Evolutionary conservation across 2,113 vertebrate species (phyloP).

Genomic region (Xiphias gladius): DNA sequence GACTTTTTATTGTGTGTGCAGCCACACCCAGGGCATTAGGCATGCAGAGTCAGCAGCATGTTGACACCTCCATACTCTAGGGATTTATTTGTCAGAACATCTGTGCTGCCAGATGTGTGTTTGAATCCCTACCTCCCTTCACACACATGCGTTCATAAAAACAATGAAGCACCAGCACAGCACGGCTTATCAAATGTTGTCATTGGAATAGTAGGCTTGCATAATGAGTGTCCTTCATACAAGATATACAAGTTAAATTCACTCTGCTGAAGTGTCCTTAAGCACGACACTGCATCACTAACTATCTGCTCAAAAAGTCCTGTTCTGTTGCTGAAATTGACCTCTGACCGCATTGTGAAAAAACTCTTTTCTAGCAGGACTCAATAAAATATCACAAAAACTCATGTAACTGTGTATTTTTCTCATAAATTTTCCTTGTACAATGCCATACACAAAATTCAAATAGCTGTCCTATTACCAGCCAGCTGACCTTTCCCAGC

Average conservation of each 20-base stretch:
- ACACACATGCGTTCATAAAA: constrained; percentile 39
- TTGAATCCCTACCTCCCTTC: constrained; percentile 19
- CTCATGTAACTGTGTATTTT: background rate
- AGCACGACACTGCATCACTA: background rate
- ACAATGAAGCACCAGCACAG: constrained; percentile 16
- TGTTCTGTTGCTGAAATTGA: background rate
- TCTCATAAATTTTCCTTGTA: background rate
- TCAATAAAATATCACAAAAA: background rate
- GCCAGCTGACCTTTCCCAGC: background rate
- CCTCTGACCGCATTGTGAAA: constrained; percentile 7
- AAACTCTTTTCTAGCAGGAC: background rate
- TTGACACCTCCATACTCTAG: constrained; percentile 42
- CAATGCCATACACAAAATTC: background rate
- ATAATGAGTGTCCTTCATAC: constrained; percentile 10
- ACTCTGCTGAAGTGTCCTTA: constrained; percentile 20
- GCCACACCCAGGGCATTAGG: constrained; percentile 26
- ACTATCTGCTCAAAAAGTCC: background rate
- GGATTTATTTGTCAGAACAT: constrained; percentile 70
- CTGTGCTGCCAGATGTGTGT: constrained; percentile 73
- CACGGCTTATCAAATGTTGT: constrained; percentile 11
- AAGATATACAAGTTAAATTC: background rate
- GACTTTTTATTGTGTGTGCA: constrained; percentile 29
- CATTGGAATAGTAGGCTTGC: constrained; percentile 3
- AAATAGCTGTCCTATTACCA: background rate
- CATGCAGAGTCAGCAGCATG: constrained; percentile 51